Evolutionary conservation across 2,113 vertebrate genomes (phyloP), one percentile per base, ranked within the genome.

Genomic region (Artemisiospiza belli): DNA sequence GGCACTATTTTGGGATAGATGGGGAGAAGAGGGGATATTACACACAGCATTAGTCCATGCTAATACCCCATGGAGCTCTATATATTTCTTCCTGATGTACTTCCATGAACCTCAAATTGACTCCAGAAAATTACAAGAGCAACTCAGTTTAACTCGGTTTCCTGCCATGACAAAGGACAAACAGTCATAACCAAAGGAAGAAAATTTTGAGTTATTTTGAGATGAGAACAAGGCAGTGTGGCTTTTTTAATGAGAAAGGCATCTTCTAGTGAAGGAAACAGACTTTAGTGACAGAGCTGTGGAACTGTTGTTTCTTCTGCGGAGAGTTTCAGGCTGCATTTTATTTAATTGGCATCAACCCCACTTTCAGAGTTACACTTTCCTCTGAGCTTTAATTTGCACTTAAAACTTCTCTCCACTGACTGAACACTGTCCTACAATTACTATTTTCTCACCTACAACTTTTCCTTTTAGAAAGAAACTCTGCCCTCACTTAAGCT

Each of bases 151-250:
- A 90, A 57, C 28, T 73, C 0, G 0, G 89, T 94, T 96, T 96
- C 83, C 78, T 96, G 69, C 69, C 59, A 51, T 92, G 73, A 77
- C 76, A 88, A 70, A 54, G 54, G 89, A 83, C 49, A 74, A 92
- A 78, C 16, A 94, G 61, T 94, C 73, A 90, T 74, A 90, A 92
- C 63, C 67, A 96, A 95, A 77, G 84, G 72, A 96, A 87, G 72
- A 91, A 95, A 85, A 73, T 25, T 44, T n/a, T 70, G 84, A 92
- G 86, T 88, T 98, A 97, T 96, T 96, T 90, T 97, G 85, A 88
- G 91, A 85, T 0, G 3, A 91, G 70, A 91, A 88, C 9, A 76
- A 87, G 87, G 31, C 74, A 73, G 12, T 85, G 81, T 91, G 89
- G 58, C 58, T 95, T 96, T 94, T 92, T 69, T 74, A 91, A 94